Evolutionary conservation across 2,797 vertebrate species (phyloP), one percentile per base, ranked within the genome.

Genomic region (Gambusia yucatana): DNA sequence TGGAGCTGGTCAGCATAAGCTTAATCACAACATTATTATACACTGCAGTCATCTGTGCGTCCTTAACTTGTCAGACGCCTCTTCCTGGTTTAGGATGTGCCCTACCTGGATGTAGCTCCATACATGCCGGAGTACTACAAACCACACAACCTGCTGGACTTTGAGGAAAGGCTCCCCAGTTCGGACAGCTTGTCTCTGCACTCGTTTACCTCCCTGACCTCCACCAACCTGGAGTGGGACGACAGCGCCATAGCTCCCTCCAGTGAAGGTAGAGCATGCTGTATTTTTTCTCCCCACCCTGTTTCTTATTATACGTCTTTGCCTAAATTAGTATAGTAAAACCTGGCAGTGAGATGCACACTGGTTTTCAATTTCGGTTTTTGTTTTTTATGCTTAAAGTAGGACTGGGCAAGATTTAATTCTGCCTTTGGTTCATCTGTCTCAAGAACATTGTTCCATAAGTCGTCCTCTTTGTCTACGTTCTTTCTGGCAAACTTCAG

Each of bases 111-210:
- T 30, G 94, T 99, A 93, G 98, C 98, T 1, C 98, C 98, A 0
- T 99, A 99, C 95, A 99, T 99, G 98, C 98, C 98, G 0, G 98
- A 99, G 70, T 99, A 99, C 94, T 99, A 99, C 94, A 99, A 99
- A 86, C 98, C 98, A 7, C 97, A 98, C 63, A 97, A 98, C 93
- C 95, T 99, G 85, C 92, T 99, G 87, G 98, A 99, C 94, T 99
- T 99, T 28, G 98, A 99, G 88, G 98, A 99, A 69, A 95, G 98
- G 71, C 96, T 99, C 22, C 98, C 97, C 82, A 98, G 97, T 93
- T 98, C 97, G 0, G 98, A 99, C 94, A 99, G 98, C 92, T 92
- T 99, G 50, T 99, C 98, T 6, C 95, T 99, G 84, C 98, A 99
- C 93, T 99, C 98, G 81, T 98, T 99, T 95, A 99, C 98, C 76